A percentile compares a stretch with the other conserved stretches of the same genome.
phyloP scores from a whole-genome alignment of 2,888 invertebrate species.

The Amiota mariae region DNA sequence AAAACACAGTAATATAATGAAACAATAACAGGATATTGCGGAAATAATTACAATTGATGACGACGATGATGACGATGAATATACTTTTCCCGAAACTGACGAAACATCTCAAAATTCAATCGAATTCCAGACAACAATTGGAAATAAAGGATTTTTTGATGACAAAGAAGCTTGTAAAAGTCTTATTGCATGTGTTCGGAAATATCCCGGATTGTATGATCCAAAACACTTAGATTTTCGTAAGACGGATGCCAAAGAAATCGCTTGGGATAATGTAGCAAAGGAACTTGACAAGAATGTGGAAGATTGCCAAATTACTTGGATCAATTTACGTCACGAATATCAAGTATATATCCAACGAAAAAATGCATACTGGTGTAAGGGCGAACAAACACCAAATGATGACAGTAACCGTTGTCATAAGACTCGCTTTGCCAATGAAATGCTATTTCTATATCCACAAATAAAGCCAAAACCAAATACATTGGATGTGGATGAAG shows the following conservation, averaged over 20 bases:
- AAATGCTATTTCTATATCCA: slow-evolving; percentile 60
- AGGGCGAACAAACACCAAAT: neutral
- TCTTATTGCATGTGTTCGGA: slow-evolving; percentile 57
- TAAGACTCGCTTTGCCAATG: slow-evolving; percentile 58
- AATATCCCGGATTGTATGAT: slow-evolving; percentile 57
- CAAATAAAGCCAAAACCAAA: no score
- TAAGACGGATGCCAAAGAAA: slow-evolving; percentile 49
- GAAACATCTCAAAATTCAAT: no score
- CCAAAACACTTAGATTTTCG: slow-evolving; percentile 50
- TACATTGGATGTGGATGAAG: neutral
- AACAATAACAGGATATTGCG: no score
- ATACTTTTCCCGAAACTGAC: no score
- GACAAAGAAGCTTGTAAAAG: neutral
- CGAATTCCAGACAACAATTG: no score
- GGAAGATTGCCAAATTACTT: slow-evolving; percentile 52
- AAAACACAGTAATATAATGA: no score
- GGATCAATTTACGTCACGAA: slow-evolving; percentile 61
- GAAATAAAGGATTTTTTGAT: no score
- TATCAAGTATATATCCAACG: slow-evolving; percentile 61
- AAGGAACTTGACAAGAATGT: slow-evolving; percentile 39
- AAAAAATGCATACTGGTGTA: slow-evolving; percentile 49
- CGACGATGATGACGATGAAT: no score
- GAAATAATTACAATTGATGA: no score
- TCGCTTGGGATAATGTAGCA: slow-evolving; percentile 61
- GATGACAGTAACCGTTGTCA: slow-evolving; percentile 17